phyloP scores from a whole-genome alignment of 2,888 invertebrate species.

The Odontothrips loti region DNA sequence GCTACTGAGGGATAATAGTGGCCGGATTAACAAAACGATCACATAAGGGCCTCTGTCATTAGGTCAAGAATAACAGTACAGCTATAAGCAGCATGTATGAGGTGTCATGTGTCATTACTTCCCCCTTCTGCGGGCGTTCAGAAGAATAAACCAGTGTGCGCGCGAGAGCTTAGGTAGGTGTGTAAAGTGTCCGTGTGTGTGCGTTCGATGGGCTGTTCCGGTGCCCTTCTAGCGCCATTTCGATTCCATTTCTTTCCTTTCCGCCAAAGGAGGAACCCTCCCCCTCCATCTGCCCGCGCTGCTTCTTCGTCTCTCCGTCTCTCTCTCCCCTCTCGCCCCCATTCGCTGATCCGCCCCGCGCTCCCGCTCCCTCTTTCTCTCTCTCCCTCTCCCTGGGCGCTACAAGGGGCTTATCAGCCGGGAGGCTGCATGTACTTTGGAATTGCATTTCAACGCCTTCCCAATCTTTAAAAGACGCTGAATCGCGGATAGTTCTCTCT shows the following conservation, averaged over 20 bases:
- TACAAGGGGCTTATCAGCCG: constrained; percentile 6
- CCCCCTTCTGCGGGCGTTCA: too few species aligned
- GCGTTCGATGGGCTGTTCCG: not conserved
- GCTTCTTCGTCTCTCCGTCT: not conserved
- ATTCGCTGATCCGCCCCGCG: too few species aligned
- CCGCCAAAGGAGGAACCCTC: not conserved
- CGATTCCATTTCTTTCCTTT: not conserved
- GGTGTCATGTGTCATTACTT: too few species aligned
- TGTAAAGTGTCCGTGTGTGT: too few species aligned
- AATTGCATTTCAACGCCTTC: constrained; percentile 19
- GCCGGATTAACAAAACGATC: too few species aligned
- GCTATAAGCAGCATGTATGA: too few species aligned
- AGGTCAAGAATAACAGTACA: too few species aligned
- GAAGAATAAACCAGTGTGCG: too few species aligned
- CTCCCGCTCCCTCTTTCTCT: not conserved
- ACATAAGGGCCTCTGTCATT: too few species aligned
- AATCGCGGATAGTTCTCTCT: not conserved
- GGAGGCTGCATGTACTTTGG: constrained; percentile 19
- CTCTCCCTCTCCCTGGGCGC: not conserved
- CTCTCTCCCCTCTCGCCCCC: not conserved
- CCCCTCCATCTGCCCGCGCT: not conserved
- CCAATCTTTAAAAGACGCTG: constrained; percentile 26
- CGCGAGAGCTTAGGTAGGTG: too few species aligned
- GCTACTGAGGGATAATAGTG: too few species aligned
- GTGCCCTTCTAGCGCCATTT: not conserved